A percentile compares a stretch with the other conserved stretches of the same genome.
phyloP scores from a whole-genome alignment of 2,888 invertebrate genomes.

The Geotrupes spiniger region DNA sequence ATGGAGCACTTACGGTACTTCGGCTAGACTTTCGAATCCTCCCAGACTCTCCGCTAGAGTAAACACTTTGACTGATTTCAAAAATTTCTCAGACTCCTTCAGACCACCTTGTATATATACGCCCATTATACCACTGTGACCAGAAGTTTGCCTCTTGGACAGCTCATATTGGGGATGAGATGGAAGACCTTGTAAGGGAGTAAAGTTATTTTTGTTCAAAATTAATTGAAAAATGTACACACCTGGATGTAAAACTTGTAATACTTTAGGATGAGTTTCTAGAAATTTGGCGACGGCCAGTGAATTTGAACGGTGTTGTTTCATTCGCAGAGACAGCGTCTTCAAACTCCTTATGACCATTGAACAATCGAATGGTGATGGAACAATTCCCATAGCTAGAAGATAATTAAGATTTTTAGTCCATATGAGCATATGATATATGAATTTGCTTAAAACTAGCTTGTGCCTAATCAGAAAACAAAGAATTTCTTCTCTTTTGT shows the following conservation, averaged over 20 bases:
- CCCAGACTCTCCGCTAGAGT: slow-evolving; percentile 91
- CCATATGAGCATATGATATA: too few relatives aligned
- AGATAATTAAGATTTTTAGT: too few relatives aligned
- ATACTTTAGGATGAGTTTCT: slow-evolving; percentile 74
- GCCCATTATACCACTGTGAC: slow-evolving; percentile 90
- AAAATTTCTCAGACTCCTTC: slow-evolving; percentile 69
- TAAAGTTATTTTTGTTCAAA: not conserved
- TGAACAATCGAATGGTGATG: slow-evolving; percentile 95
- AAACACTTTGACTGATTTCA: slow-evolving; percentile 75
- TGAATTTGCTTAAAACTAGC: too few relatives aligned
- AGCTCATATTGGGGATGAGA: slow-evolving; percentile 85
- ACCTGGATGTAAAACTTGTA: slow-evolving; percentile 82
- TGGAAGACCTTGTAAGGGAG: slow-evolving; percentile 58
- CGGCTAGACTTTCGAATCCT: slow-evolving; percentile 91
- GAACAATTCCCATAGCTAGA: slow-evolving; percentile 83
- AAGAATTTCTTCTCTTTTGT: too few relatives aligned
- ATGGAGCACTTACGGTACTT: slow-evolving; percentile 89
- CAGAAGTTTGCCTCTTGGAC: slow-evolving; percentile 75
- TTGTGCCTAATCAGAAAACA: too few relatives aligned
- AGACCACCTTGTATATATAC: slow-evolving; percentile 81
- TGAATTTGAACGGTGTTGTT: slow-evolving; percentile 78
- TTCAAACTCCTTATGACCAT: slow-evolving; percentile 91
- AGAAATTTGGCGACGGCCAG: slow-evolving; percentile 78
- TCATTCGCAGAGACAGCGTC: slow-evolving; percentile 90
- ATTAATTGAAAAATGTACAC: slow-evolving; percentile 30